Evolutionary conservation across 2,797 vertebrate species (phyloP), one percentile per base, ranked within the genome.

Genomic region (Buphagus erythrorhynchus): DNA sequence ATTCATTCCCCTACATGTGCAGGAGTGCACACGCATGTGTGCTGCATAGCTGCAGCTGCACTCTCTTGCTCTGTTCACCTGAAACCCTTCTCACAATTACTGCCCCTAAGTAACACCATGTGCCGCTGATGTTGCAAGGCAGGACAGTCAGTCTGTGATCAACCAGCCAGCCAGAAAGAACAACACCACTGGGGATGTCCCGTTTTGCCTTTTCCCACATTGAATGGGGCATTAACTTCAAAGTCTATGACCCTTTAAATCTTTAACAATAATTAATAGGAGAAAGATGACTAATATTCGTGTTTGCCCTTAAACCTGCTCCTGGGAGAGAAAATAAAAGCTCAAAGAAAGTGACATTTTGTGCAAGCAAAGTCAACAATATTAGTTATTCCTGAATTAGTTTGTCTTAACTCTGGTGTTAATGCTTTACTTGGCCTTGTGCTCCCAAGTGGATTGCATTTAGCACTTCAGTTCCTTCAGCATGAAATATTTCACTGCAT

Each of bases 221-320:
- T 84, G 96, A 97, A 97, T 84, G 95, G 97, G 96, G 97, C 97
- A 97, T 98, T 98, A 97, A 97, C 96, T 97, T 97, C 86, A 71
- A 96, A 98, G 86, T 97, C 98, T 97, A 93, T 98, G 98, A 98
- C 95, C 97, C 98, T 92, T 98, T 97, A 98, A 98, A 98, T 96
- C 98, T 98, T 93, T 97, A 98, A 95, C 97, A 98, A 98, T 98
- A 97, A 98, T 98, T 98, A 98, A 98, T 98, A 97, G 91, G 91
- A 94, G 87, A 96, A 96, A 97, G 97, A 97, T 95, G 59, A 96
- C 97, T 97, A 98, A 98, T 98, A 98, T 98, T 98, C 97, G 92
- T 87, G 93, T 95, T 96, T 95, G 71, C 61, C 87, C 67, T 96
- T 92, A 95, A 95, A 90, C 85, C 33, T 75, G 62, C 55, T 86